Evolutionary conservation across 2,888 invertebrate genomes (phyloP).

Genomic region (Tribolium freemani): DNA sequence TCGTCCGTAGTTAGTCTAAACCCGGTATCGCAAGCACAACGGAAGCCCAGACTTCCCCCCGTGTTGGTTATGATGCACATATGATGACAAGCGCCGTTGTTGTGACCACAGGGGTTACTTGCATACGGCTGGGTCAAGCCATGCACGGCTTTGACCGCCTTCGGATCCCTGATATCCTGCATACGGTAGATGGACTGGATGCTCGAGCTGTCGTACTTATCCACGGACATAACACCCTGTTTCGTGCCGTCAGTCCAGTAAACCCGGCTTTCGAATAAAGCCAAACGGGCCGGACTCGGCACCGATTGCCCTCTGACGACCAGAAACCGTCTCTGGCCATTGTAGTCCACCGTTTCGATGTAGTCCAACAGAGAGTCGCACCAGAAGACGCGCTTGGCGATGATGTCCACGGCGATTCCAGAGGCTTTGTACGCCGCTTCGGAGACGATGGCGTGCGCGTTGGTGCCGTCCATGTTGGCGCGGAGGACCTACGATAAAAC

Average conservation of each 20-base stretch:
- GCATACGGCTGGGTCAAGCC: conserved; percentile 79
- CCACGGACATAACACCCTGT: conserved; percentile 83
- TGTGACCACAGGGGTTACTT: conserved; percentile 85
- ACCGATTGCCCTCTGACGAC: conserved; percentile 87
- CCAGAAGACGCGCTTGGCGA: conserved; percentile 93
- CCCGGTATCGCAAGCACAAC: conserved; percentile 94
- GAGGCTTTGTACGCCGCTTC: conserved; percentile 96
- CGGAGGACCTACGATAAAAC: conserved; percentile 71
- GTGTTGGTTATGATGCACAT: conserved; percentile 90
- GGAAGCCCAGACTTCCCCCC: conserved; percentile 83
- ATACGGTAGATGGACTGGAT: conserved; percentile 86
- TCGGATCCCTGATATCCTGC: conserved; percentile 85
- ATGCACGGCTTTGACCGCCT: conserved; percentile 87
- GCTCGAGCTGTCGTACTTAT: conserved; percentile 86
- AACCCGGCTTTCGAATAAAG: conserved; percentile 87
- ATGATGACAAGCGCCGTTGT: conserved; percentile 92
- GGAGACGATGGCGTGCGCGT: conserved; percentile 85
- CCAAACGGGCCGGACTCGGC: conserved; percentile 86
- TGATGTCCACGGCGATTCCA: conserved; percentile 92
- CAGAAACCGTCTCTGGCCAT: conserved; percentile 85
- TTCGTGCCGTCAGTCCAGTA: conserved; percentile 95
- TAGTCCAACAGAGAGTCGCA: conserved; percentile 96
- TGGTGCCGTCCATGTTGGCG: conserved; percentile 95
- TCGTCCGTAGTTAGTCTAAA: conserved; percentile 82
- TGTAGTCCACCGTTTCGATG: conserved; percentile 95